Evolutionary conservation across 2,888 invertebrate genomes (phyloP), one percentile per base, ranked within the genome.

Genomic region (Catocala fraxini): DNA sequence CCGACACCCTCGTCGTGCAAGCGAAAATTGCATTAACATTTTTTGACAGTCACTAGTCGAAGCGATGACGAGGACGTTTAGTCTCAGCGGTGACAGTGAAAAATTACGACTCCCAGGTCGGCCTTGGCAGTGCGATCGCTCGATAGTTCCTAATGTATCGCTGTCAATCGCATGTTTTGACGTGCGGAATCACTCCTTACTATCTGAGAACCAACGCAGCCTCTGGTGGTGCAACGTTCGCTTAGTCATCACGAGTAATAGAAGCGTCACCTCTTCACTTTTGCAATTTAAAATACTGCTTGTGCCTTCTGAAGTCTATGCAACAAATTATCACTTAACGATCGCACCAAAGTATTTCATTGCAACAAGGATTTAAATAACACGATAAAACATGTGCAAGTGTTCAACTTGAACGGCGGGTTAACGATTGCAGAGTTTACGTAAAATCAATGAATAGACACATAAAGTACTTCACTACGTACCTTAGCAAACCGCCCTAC

Each of bases 111-210:
- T 87, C 82, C 82, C 82, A 86, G 84, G 85, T 82, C 82, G 84
- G 82, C 82, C 83, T 81, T 82, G 85, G 85, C 84, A 81, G 84
- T 75, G 82, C 84, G 88, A 90, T 90, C 90, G 83, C 65, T 88
- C 89, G 89, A 91, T 91, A 91, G 89, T 90, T 92, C 85, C 87
- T 93, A 92, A 92, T 92, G 91, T 92, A 92, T 90, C 79, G 92
- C 90, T 89, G 92, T 91, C 93, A 91, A 92, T 93, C 89, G 89
- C 84, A 83, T 88, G 86, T 89, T 91, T 90, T 91, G 92, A 92
- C 89, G 88, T 85, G 81, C 84, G 81, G 87, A 90, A 90, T 90
- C 89, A 88, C 87, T 89, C 84, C 84, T 85, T 85, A 83, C 85
- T 83, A 87, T 87, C 86, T 84, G 68, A 81, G 80, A 80, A 79